phyloP scores from a whole-genome alignment of 1,140 invertebrate genomes.

The Ooceraea biroi region DNA sequence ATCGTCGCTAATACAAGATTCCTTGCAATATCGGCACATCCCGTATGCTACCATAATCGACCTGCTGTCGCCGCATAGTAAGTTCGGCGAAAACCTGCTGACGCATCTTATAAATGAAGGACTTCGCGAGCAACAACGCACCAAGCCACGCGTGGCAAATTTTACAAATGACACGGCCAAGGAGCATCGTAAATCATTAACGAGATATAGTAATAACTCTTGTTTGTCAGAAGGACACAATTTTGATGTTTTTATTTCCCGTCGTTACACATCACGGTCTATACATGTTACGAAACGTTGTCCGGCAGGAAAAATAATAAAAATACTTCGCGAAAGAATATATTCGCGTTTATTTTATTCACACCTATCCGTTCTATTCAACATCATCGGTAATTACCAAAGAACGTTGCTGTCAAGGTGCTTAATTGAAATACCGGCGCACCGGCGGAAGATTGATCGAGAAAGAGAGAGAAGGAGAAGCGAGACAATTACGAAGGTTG shows the following conservation, averaged over 20 bases:
- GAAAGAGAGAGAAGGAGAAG: slow-evolving; percentile 12
- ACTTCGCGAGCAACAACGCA: slow-evolving; percentile 7
- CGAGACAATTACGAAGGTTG: slow-evolving; percentile 45
- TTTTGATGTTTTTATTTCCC: not conserved
- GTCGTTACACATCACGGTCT: too few species aligned
- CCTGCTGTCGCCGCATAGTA: not conserved
- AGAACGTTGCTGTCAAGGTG: slow-evolving; percentile 16
- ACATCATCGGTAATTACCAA: slow-evolving; percentile 18
- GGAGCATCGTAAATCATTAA: slow-evolving; percentile 39
- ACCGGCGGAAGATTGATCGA: slow-evolving; percentile 32
- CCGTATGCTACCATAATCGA: slow-evolving; percentile 40
- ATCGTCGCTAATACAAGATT: slow-evolving; percentile 6
- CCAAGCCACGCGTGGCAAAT: slow-evolving; percentile 38
- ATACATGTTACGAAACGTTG: too few species aligned
- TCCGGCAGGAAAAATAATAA: not conserved
- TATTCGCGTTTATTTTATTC: slow-evolving; percentile 7
- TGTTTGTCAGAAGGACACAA: not conserved
- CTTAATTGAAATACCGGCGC: slow-evolving; percentile 48
- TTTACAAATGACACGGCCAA: slow-evolving; percentile 37
- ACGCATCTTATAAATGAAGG: slow-evolving; percentile 56
- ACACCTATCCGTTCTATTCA: not conserved
- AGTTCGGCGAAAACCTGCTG: slow-evolving; percentile 32
- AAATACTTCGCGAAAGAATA: not conserved
- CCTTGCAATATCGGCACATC: slow-evolving; percentile 31
- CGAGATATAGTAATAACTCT: slow-evolving; percentile 37